Evolutionary conservation across 1,140 invertebrate genomes (phyloP).

Genomic region (Pseudachorutes palmiensis): DNA sequence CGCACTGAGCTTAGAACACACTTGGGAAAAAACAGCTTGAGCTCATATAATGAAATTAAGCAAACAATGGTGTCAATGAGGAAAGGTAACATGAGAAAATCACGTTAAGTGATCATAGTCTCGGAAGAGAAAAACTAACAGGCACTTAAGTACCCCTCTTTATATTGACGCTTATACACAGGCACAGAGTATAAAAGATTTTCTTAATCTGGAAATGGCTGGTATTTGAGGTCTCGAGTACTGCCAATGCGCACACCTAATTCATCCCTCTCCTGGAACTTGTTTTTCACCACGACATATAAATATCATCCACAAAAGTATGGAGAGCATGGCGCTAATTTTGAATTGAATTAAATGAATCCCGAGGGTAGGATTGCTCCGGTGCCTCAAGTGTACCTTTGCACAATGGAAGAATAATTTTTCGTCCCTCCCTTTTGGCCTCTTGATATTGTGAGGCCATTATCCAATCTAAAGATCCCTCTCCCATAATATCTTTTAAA

Average conservation of each 20-base stretch:
- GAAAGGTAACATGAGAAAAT: neutral
- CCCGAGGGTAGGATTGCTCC: too few species aligned
- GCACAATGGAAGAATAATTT: neutral
- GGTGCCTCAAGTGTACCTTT: neutral
- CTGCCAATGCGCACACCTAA: too few species aligned
- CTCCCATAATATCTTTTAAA: neutral
- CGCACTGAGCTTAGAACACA: neutral
- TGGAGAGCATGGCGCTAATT: neutral
- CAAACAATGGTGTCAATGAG: neutral
- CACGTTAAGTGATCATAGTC: neutral
- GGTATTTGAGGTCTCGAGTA: too few species aligned
- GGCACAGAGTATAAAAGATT: too few species aligned
- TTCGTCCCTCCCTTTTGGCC: neutral
- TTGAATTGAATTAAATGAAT: slow-evolving; percentile 3
- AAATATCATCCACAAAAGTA: too few species aligned
- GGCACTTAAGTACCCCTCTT: too few species aligned
- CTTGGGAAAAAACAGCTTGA: neutral
- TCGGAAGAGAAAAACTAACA: too few species aligned
- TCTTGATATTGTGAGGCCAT: neutral
- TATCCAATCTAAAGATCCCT: neutral
- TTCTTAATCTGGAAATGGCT: too few species aligned
- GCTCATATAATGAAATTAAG: neutral
- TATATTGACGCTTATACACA: too few species aligned
- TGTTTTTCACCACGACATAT: too few species aligned
- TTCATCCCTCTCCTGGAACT: too few species aligned